phyloP scores from a whole-genome alignment of 2,888 invertebrate genomes.

The Fragum fragum region DNA sequence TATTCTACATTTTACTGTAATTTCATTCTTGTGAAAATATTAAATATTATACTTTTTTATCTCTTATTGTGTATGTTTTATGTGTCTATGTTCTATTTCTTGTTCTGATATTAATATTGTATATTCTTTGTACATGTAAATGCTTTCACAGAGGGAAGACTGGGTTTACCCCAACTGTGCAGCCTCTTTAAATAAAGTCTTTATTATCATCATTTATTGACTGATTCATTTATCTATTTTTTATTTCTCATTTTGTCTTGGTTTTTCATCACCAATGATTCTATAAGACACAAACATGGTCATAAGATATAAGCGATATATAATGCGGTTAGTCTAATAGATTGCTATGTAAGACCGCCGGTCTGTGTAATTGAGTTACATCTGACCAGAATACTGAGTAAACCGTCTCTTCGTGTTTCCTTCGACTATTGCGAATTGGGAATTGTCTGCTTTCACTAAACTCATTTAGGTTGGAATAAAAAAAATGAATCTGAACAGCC shows the following conservation, averaged over 20 bases:
- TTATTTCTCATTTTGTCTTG: neutral
- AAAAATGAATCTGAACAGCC: neutral
- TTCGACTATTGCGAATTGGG: slow-evolving; percentile 14
- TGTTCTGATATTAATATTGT: no score
- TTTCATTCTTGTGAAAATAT: no score
- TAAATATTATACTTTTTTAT: no score
- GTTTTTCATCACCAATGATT: neutral
- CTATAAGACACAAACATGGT: neutral
- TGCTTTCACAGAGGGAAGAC: no score
- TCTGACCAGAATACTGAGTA: slow-evolving; percentile 14
- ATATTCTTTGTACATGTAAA: no score
- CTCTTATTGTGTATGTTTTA: no score
- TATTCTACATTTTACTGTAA: no score
- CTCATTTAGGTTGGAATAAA: neutral
- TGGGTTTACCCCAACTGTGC: no score
- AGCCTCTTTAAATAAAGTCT: no score
- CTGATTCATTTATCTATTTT: no score
- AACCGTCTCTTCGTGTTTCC: neutral
- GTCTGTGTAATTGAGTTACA: slow-evolving; percentile 18
- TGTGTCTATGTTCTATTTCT: no score
- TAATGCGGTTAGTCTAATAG: slow-evolving; percentile 4
- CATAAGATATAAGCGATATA: neutral
- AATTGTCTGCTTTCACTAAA: neutral
- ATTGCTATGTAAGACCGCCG: slow-evolving; percentile 9
- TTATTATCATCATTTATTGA: no score